These are phyloP conservation scores for Psilopsiagon aurifrons DNA, from an alignment of 2,113 vertebrate genomes.

Conservation along the genomic window DNA sequence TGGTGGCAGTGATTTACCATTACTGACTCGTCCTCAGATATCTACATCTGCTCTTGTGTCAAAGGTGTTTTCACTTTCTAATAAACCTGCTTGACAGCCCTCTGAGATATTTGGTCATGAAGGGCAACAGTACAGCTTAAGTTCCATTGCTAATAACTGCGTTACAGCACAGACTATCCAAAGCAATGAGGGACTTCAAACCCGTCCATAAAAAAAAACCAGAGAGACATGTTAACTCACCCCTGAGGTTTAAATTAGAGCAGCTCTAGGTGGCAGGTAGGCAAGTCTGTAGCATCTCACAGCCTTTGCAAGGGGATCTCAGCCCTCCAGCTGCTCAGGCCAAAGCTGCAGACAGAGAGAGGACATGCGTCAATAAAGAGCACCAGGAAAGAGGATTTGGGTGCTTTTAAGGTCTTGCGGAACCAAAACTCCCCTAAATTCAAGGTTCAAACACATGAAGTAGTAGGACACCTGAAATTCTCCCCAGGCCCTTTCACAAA, in stretches of 20 bases:
- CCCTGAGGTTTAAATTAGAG: neutral
- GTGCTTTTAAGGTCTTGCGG: neutral
- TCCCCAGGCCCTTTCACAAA: neutral
- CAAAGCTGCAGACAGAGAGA: neutral
- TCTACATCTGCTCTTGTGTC: neutral
- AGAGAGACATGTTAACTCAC: neutral
- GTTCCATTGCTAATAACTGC: neutral
- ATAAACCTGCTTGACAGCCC: neutral
- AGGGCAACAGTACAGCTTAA: neutral
- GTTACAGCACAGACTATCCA: neutral
- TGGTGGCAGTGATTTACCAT: neutral
- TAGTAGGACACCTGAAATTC: neutral
- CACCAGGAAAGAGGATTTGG: neutral
- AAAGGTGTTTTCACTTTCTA: neutral
- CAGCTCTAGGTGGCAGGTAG: neutral
- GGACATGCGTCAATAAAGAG: neutral
- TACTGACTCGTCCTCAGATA: neutral
- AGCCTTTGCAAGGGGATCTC: accelerated
- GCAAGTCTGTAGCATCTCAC: neutral
- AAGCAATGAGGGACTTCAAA: neutral
- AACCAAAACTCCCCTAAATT: neutral
- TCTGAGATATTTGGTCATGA: neutral
- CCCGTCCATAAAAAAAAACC: neutral
- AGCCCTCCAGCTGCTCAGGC: neutral
- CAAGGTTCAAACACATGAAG: neutral